Evolutionary conservation across 1,140 invertebrate species (phyloP).

Genomic region (Drosophila orena): DNA sequence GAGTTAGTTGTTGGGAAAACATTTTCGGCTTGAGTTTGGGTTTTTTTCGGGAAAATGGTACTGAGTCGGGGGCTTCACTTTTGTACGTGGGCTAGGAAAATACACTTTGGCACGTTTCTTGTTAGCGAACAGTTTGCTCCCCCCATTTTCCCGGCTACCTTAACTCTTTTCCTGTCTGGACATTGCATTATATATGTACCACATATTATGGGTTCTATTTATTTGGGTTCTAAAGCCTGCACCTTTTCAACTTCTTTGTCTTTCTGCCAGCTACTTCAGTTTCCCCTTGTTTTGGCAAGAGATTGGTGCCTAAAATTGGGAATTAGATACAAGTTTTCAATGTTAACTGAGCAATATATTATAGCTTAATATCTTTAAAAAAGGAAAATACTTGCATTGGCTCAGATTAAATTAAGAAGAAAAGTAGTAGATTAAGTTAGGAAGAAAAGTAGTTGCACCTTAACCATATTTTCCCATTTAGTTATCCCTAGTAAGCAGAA

Average conservation of each 20-base stretch:
- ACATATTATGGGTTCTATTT: slow-evolving; percentile 25
- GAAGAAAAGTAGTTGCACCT: no score
- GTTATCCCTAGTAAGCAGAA: no score
- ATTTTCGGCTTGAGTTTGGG: slow-evolving; percentile 28
- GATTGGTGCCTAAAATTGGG: slow-evolving; percentile 61
- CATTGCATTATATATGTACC: slow-evolving; percentile 52
- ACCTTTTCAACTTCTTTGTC: slow-evolving; percentile 21
- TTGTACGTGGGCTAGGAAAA: slow-evolving; percentile 76
- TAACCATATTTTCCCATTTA: no score
- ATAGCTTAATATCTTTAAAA: no score
- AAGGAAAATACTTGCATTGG: no score
- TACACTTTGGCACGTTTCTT: slow-evolving; percentile 82
- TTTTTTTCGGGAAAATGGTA: slow-evolving; percentile 22
- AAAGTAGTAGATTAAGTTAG: no score
- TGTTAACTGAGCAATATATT: no score
- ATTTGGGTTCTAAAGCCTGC: not conserved
- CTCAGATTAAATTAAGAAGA: no score
- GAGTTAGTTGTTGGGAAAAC: slow-evolving; percentile 69
- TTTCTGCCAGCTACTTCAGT: slow-evolving; percentile 33
- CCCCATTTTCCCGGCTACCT: not conserved
- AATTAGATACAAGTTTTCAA: not conserved
- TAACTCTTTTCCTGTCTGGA: slow-evolving; percentile 42
- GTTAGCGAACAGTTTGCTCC: slow-evolving; percentile 63
- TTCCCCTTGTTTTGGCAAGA: slow-evolving; percentile 67
- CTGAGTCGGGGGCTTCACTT: slow-evolving; percentile 4